Percentiles rank a stretch among this genome's conserved stretches.
These are phyloP conservation scores for Luidia sarsii DNA, from an alignment of 53 echinoderm and acorn worm genomes.

Conservation along the genomic window DNA sequence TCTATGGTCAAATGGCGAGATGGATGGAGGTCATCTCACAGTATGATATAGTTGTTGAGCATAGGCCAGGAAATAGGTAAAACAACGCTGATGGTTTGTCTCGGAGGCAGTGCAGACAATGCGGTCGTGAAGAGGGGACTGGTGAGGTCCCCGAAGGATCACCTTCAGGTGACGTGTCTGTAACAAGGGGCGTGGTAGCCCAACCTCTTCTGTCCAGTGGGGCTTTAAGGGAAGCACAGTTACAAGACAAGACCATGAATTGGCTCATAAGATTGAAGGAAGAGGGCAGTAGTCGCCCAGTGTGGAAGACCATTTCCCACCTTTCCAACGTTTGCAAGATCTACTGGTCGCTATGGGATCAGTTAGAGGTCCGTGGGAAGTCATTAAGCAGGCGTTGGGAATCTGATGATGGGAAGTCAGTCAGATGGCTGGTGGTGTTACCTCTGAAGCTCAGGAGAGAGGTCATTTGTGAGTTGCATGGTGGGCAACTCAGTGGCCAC, in stretches of 20 bases:
- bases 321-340: not conserved
- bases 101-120: no score
- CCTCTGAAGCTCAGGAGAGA: not conserved
- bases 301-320: not conserved
- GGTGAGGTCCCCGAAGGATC: not conserved
- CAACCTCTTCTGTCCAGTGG: not conserved
- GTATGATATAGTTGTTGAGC: no score
- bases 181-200: not conserved
- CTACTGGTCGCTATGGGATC: not conserved
- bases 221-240: not conserved
- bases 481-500: slow-evolving; percentile 6
- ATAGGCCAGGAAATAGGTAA: no score
- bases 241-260: not conserved
- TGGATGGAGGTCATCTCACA: no score
- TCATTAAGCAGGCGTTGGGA: not conserved
- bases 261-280: not conserved
- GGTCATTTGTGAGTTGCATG: not conserved
- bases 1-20: no score
- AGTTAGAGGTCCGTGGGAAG: not conserved
- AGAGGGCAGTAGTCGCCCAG: not conserved
- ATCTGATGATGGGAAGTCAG: no score
- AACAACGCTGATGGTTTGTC: no score
- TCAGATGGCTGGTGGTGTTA: not conserved
- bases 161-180: not conserved
- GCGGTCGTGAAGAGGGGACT: not conserved